Conservation (phyloP, 2,113 vertebrate genomes). For the Ptychochromis oligacanthus region DNA sequence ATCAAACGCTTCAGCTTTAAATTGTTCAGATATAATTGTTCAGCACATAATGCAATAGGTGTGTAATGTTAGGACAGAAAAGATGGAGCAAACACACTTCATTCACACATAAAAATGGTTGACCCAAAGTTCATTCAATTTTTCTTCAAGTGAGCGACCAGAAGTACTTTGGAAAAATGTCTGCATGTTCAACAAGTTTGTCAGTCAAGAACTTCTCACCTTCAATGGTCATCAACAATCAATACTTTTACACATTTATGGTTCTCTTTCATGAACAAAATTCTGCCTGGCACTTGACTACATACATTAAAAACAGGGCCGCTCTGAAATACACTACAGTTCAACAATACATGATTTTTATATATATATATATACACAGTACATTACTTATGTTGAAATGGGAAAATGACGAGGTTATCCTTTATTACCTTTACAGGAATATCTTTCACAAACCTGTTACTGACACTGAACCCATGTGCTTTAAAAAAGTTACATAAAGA, state of each 20-base stretch:
- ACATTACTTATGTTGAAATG: not conserved
- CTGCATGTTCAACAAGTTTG: constrained; percentile 13
- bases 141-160: not conserved
- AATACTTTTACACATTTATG: not conserved
- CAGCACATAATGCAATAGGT: not conserved
- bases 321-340: not conserved
- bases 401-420: not conserved
- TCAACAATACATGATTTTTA: not conserved
- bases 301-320: not conserved
- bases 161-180: constrained; percentile 1
- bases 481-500: not conserved
- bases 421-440: not conserved
- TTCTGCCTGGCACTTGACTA: constrained; percentile 7
- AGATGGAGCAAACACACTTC: not conserved
- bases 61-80: not conserved
- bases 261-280: not conserved
- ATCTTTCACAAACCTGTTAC: not conserved
- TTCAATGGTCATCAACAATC: not conserved
- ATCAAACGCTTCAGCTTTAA: not conserved
- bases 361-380: not conserved
- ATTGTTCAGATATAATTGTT: not conserved
- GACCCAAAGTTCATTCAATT: not conserved
- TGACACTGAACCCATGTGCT: not conserved
- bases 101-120: not conserved
- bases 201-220: constrained; percentile 11